These are phyloP conservation scores for Acleris laterana DNA, from an alignment of 2,888 invertebrate genomes.

Conservation along the genomic window DNA sequence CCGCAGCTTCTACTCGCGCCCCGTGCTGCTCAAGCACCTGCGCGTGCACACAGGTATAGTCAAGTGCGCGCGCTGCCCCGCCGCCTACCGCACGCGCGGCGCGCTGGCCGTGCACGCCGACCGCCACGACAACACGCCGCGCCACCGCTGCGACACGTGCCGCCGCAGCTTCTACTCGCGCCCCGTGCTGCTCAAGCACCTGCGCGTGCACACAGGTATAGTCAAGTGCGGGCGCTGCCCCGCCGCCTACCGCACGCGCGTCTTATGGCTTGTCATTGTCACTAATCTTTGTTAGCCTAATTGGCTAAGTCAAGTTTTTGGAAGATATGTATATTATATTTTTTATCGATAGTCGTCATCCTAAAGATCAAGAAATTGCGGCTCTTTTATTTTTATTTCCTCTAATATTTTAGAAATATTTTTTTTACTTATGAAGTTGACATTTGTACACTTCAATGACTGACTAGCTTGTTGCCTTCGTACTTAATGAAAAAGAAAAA, in stretches of 20 bases:
- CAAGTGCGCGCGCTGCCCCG: conserved; percentile 63
- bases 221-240: conserved; percentile 64
- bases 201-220: conserved; percentile 77
- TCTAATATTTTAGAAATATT: too few species aligned
- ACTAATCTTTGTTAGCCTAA: too few species aligned
- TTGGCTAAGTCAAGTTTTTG: too few species aligned
- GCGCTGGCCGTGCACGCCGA: conserved; percentile 54
- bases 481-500: too few species aligned
- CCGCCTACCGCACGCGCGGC: conserved; percentile 47
- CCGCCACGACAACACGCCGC: conserved; percentile 68
- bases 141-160: conserved; percentile 71
- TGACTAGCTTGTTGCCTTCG: too few species aligned
- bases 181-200: conserved; percentile 69
- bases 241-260: conserved; percentile 49
- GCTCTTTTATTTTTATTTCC: too few species aligned
- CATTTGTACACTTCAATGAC: too few species aligned
- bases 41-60: conserved; percentile 78
- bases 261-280: too few species aligned
- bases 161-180: conserved; percentile 63
- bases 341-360: too few species aligned
- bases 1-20: conserved; percentile 62
- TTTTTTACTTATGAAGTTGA: too few species aligned
- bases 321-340: too few species aligned
- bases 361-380: too few species aligned
- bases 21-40: conserved; percentile 71